These are phyloP conservation scores for Hycleus cichorii DNA, from an alignment of 1,140 invertebrate genomes.

Conservation along the genomic window DNA sequence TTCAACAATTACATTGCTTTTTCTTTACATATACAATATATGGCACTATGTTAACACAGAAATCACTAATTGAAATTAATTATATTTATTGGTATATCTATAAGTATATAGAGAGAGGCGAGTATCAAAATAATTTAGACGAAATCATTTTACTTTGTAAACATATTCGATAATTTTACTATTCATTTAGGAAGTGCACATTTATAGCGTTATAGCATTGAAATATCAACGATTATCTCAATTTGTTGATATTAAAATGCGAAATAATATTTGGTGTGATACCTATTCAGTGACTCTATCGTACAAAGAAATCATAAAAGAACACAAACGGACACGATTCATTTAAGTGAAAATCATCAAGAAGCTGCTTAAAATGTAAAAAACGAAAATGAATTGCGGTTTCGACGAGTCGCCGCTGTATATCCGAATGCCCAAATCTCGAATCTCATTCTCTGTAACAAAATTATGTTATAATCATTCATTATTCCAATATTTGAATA, in stretches of 20 bases:
- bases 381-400: not conserved
- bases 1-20: slow-evolving; percentile 25
- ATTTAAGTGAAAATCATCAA: slow-evolving; percentile 10
- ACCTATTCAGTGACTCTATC: slow-evolving; percentile 27
- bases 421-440: slow-evolving; percentile 24
- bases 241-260: slow-evolving; percentile 10
- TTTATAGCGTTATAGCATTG: slow-evolving; percentile 11
- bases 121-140: slow-evolving; percentile 8
- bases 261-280: slow-evolving; percentile 26
- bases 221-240: slow-evolving; percentile 5
- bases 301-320: slow-evolving; percentile 15
- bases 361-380: slow-evolving; percentile 9
- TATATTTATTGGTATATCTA: slow-evolving; percentile 5
- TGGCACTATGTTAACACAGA: slow-evolving; percentile 21
- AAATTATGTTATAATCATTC: not conserved
- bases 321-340: slow-evolving; percentile 1
- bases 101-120: slow-evolving; percentile 1
- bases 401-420: slow-evolving; percentile 7
- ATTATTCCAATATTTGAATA: not conserved
- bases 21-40: slow-evolving; percentile 8
- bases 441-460: slow-evolving; percentile 27
- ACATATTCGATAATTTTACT: not conserved
- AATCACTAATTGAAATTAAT: slow-evolving; percentile 3
- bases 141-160: too few species aligned
- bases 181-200: slow-evolving; percentile 18